Evolutionary conservation across 2,797 vertebrate genomes (phyloP).

Genomic region (Urosaurus nigricauda): DNA sequence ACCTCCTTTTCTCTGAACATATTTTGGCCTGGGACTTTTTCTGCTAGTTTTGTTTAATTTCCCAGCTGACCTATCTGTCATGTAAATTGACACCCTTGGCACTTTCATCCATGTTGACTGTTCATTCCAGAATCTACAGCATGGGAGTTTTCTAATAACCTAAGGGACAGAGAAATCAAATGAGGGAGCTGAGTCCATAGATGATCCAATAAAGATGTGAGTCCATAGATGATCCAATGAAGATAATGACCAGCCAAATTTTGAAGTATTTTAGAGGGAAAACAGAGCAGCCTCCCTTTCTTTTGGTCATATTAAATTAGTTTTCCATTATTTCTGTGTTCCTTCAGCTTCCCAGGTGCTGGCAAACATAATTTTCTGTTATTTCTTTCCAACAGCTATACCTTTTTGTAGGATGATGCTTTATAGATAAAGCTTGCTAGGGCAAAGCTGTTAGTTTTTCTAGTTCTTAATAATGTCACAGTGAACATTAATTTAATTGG

Average conservation of each 20-base stretch:
- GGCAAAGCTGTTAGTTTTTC: too few relatives aligned
- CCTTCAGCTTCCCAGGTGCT: slow-evolving; percentile 12
- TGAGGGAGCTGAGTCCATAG: background rate
- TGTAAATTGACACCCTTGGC: slow-evolving; percentile 23
- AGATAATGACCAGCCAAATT: slow-evolving; percentile 17
- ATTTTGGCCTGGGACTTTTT: too few relatives aligned
- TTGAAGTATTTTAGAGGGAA: slow-evolving; percentile 18
- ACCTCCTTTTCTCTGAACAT: too few relatives aligned
- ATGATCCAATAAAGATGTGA: background rate
- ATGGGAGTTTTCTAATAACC: background rate
- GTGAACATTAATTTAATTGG: background rate
- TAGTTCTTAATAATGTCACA: slow-evolving; percentile 23
- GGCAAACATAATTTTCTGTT: background rate
- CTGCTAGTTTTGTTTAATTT: background rate
- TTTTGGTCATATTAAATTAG: slow-evolving; percentile 34
- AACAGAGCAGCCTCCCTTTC: background rate
- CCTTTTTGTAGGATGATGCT: slow-evolving; percentile 13
- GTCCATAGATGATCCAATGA: slow-evolving; percentile 23
- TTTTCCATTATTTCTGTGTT: slow-evolving; percentile 23
- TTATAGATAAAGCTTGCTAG: background rate
- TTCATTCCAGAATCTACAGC: background rate
- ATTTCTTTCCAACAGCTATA: slow-evolving; percentile 41
- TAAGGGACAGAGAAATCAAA: background rate
- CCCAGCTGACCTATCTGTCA: background rate
- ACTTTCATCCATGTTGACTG: slow-evolving; percentile 35